Evolutionary conservation across 2,888 invertebrate genomes (phyloP), one percentile per base, ranked within the genome.

Genomic region (Bombylius major): DNA sequence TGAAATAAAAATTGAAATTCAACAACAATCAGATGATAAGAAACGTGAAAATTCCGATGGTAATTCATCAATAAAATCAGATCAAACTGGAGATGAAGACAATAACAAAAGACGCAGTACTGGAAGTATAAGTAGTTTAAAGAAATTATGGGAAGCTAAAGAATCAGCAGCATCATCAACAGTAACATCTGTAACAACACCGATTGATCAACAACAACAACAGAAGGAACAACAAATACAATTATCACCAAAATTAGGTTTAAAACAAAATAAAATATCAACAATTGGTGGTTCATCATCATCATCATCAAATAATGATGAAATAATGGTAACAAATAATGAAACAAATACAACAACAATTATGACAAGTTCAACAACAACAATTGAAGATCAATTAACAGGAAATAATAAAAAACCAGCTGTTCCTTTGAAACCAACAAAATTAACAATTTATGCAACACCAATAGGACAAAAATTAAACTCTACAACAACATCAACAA

Each of bases 111-210:
- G 93, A 13, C 86, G 89, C 62, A 92, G 92, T 72, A 92, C 92
- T 51, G 93, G 93, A 60, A 91, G 91, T 75, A 94, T 94, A 67
- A 91, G 86, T 70, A 93, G 90, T 72, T 78, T 94, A 66, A 93
- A 93, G 72, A 90, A 90, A 72, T 76, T 94, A 60, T 94, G 94
- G 94, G 94, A 94, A 75, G 86, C 85, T 62, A 88, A 87, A 69
- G 86, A 86, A 69, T 67, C 50, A 75, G 75, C 61, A 63, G 66
- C 56, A 65, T 70, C 50, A 50, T 42, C 58, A 34, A 50, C 58
- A 53, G 50, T 57, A 66, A 58, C 51, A 48, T 58, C 58, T 59
- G 57, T 62, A 53, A 53, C 58, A 66, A 58, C 51, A 48, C 59
- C 58, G 59, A 58, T 62, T 59, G 51, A 62, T 54, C 55, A 59